These are phyloP conservation scores for Emydoidea blandingii DNA, from an alignment of 2,797 vertebrate genomes.

Conservation along the genomic window DNA sequence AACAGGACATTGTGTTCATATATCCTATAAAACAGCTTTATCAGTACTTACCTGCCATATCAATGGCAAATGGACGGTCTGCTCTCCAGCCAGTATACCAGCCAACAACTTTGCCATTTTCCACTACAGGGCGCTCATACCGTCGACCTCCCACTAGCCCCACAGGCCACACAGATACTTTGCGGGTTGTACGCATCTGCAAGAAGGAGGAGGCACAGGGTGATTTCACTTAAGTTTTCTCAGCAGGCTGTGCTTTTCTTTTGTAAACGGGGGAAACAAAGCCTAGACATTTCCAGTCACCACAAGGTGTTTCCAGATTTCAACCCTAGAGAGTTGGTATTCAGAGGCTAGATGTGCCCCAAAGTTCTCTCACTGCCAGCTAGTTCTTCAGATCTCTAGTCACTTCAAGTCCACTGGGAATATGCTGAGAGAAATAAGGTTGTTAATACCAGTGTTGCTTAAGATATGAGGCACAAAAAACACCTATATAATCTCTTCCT, in stretches of 20 bases:
- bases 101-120: conserved; percentile 91
- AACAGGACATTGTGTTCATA: rapidly evolving
- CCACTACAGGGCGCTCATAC: conserved; percentile 91
- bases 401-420: background rate
- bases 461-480: background rate
- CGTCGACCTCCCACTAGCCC: conserved; percentile 90
- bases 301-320: rapidly evolving
- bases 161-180: conserved; percentile 93
- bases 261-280: rapidly evolving
- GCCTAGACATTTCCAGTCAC: rapidly evolving
- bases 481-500: background rate
- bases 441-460: background rate
- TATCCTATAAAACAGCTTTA: rapidly evolving
- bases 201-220: conserved; percentile 35
- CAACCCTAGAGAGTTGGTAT: background rate
- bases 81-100: conserved; percentile 99
- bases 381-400: background rate
- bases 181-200: conserved; percentile 91
- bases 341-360: background rate
- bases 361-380: background rate
- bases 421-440: background rate
- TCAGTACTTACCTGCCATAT: conserved; percentile 94
- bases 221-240: background rate
- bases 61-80: conserved; percentile 95
- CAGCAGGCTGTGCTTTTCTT: rapidly evolving